Conservation (phyloP, 2,888 invertebrate species). For the Melinaea menophilus region DNA sequence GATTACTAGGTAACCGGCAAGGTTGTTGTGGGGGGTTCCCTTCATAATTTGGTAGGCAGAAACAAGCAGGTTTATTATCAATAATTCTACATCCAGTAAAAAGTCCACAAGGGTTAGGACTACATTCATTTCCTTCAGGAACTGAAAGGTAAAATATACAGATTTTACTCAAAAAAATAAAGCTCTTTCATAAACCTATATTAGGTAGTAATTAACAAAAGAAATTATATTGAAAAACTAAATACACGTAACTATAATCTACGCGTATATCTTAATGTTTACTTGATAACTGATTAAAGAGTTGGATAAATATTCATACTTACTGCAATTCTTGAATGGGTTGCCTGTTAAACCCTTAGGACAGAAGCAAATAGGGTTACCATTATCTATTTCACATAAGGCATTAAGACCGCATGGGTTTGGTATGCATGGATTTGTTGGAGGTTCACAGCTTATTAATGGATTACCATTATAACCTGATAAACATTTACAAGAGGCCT, state of each 20-base stretch:
- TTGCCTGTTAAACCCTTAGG: constrained; percentile 94
- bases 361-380: constrained; percentile 92
- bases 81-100: constrained; percentile 90
- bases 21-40: constrained; percentile 87
- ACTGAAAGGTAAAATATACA: constrained; percentile 70
- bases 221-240: too few relatives aligned
- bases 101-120: constrained; percentile 89
- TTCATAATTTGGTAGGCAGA: constrained; percentile 92
- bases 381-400: constrained; percentile 89
- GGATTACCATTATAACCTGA: constrained; percentile 90
- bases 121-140: constrained; percentile 91
- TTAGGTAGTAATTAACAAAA: too few relatives aligned
- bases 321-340: constrained; percentile 94
- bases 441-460: constrained; percentile 82
- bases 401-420: constrained; percentile 94
- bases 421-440: constrained; percentile 87
- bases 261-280: not conserved
- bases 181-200: not conserved
- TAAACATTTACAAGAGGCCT: constrained; percentile 88
- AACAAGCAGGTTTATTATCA: constrained; percentile 86
- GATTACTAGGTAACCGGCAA: constrained; percentile 85
- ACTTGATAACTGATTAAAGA: not conserved
- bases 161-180: not conserved
- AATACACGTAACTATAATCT: too few relatives aligned
- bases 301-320: constrained; percentile 60